Base-by-base conservation (phyloP, 2,113 vertebrate species). In the Lepisosteus osseus region DNA sequence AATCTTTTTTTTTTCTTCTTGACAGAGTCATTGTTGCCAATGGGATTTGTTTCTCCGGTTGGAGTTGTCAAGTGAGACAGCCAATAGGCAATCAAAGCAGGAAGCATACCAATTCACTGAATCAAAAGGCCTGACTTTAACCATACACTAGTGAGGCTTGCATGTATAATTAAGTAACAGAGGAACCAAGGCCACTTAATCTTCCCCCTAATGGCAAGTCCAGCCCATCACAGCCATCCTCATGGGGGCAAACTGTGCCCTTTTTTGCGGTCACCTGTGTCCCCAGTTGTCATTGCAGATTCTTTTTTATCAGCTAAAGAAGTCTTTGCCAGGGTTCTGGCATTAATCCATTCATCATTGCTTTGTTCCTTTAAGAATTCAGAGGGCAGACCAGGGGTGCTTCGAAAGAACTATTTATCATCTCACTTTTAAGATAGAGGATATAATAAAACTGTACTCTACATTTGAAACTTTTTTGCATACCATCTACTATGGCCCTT, bases 141-240 rank as follows among this genome's bases (percentile, higher is more conserved):
- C 77, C 79, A 85, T 88, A 90, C 87, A 90, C 82, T 83, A 81
- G 85, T 83, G 92, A 89, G 86, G 90, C 92, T 88, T 93, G 91
- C 94, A 93, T 93, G 88, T 96, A 94, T 96, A 96, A 98, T 97
- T 96, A 95, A 94, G 90, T 89, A 92, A 91, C 87, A 87, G 85
- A 89, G 86, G 87, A 93, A 93, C 88, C 82, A 82, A 79, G 86
- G 90, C 88, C 91, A 95, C 94, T 97, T 94, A 95, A 95, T 96
- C 93, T 95, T 95, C 85, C 87, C 88, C 90, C 86, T 94, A 94
- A 96, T 92, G 93, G 90, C 88, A 93, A 95, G 90, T 92, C 91
- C 84, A 89, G 81, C 90, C 88, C 88, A 92, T 95, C 90, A 91
- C 86, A 77, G 66, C 73, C 79, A 89, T 81, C 87, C 88, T 93